A percentile compares a stretch with the other conserved stretches of the same genome.
Evolutionary conservation across 1,140 invertebrate genomes (phyloP).

Genomic region (Lethrus apterus): DNA sequence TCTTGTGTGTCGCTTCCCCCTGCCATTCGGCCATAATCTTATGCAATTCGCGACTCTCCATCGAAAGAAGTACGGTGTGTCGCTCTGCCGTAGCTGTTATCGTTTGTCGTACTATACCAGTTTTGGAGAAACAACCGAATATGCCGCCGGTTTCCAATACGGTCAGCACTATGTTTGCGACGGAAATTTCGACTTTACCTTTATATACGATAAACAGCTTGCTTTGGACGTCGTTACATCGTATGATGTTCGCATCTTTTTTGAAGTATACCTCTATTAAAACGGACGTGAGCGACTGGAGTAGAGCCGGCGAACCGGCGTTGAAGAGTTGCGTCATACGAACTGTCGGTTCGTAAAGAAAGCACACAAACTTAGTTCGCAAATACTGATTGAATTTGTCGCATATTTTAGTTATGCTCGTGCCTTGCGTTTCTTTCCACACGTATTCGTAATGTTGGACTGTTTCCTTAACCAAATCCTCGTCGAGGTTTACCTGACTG

Average conservation of each 20-base stretch:
- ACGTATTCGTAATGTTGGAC: slow-evolving; percentile 44
- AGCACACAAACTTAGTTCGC: slow-evolving; percentile 43
- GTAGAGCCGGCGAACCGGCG: slow-evolving; percentile 41
- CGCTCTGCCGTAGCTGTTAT: slow-evolving; percentile 11
- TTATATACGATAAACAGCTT: slow-evolving; percentile 11
- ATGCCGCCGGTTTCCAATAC: slow-evolving; percentile 3
- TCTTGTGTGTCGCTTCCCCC: neutral
- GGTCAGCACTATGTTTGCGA: slow-evolving; percentile 2
- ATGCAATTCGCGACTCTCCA: slow-evolving; percentile 13
- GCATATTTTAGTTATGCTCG: slow-evolving; percentile 42
- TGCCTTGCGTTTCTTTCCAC: slow-evolving; percentile 44
- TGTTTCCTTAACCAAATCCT: slow-evolving; percentile 35
- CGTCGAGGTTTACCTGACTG: slow-evolving; percentile 39
- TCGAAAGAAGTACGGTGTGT: slow-evolving; percentile 7
- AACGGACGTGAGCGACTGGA: slow-evolving; percentile 38
- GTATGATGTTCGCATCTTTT: slow-evolving; percentile 12
- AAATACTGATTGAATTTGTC: slow-evolving; percentile 43
- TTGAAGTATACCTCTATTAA: slow-evolving; percentile 12
- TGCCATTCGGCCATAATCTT: neutral
- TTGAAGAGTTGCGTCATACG: slow-evolving; percentile 42
- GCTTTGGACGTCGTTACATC: slow-evolving; percentile 14
- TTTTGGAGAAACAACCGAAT: slow-evolving; percentile 12
- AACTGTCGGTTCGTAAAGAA: slow-evolving; percentile 43
- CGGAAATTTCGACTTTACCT: slow-evolving; percentile 22
- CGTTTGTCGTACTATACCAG: slow-evolving; percentile 1